Evolutionary conservation across 2,113 vertebrate species (phyloP).

Genomic region (Hystrix brachyura): DNA sequence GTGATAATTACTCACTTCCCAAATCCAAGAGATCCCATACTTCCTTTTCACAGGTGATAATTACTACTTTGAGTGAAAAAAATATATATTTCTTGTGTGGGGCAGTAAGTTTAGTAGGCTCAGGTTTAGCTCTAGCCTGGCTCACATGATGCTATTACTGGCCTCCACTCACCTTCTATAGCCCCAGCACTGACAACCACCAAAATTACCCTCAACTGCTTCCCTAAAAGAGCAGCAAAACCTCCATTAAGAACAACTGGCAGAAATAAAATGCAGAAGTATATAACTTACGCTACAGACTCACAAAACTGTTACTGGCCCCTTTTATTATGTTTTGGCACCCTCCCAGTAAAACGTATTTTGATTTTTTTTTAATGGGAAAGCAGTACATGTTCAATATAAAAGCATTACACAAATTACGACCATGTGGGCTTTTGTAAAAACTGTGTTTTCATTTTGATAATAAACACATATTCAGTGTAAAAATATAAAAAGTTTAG

Average conservation of each 20-base stretch:
- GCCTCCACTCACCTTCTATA: neutral
- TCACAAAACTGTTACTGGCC: neutral
- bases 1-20: neutral
- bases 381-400: constrained; percentile 7
- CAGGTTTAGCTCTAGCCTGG: neutral
- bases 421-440: constrained; percentile 23
- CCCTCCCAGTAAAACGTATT: neutral
- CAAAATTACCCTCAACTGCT: neutral
- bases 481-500: constrained; percentile 39
- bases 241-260: neutral
- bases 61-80: neutral
- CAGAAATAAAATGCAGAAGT: neutral
- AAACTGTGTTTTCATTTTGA: constrained; percentile 12
- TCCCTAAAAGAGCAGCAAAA: neutral
- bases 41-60: neutral
- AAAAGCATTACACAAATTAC: constrained; percentile 26
- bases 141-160: neutral
- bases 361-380: neutral
- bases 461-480: neutral
- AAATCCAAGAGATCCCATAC: neutral
- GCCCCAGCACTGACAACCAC: neutral
- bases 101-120: neutral
- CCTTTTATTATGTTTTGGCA: neutral
- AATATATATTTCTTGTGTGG: neutral
- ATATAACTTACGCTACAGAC: neutral